Percentiles rank a stretch among this genome's conserved stretches.
Evolutionary conservation across 1,140 invertebrate genomes (phyloP).

Genomic region (Pantala flavescens): DNA sequence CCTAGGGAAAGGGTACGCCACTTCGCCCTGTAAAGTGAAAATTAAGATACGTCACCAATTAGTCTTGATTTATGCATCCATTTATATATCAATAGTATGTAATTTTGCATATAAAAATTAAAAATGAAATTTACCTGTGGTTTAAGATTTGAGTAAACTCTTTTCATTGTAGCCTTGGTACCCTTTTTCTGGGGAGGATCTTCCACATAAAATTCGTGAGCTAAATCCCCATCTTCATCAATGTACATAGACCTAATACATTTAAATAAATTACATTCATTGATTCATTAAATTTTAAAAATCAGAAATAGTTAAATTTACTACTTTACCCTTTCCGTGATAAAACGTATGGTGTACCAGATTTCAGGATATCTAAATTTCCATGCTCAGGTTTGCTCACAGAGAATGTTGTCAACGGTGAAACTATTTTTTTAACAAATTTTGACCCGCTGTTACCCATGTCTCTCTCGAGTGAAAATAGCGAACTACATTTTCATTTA

Average conservation of each 20-base stretch:
- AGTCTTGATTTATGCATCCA: not conserved
- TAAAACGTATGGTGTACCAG: not conserved
- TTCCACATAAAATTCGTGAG: conserved; percentile 38
- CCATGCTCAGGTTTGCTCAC: not conserved
- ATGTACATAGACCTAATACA: conserved; percentile 35
- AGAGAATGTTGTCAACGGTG: not conserved
- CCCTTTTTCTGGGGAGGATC: conserved; percentile 25
- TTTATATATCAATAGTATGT: not conserved
- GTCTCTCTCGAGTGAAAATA: not conserved
- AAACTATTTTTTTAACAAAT: not conserved
- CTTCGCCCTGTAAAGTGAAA: conserved; percentile 30
- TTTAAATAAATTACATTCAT: not conserved
- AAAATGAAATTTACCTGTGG: conserved; percentile 28
- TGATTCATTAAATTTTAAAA: not conserved
- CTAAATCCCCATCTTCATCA: conserved; percentile 37
- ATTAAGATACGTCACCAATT: not conserved
- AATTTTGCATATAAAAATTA: not conserved
- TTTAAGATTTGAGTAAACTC: conserved; percentile 26
- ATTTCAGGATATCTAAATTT: not conserved
- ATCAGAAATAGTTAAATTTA: not conserved
- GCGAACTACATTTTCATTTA: not conserved
- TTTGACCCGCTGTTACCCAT: not conserved
- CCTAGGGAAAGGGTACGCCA: conserved; percentile 30
- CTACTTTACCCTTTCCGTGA: not conserved
- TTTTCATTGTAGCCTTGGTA: conserved; percentile 26